These are phyloP conservation scores for Brenthis ino DNA, from an alignment of 2,888 invertebrate genomes.

Conservation along the genomic window DNA sequence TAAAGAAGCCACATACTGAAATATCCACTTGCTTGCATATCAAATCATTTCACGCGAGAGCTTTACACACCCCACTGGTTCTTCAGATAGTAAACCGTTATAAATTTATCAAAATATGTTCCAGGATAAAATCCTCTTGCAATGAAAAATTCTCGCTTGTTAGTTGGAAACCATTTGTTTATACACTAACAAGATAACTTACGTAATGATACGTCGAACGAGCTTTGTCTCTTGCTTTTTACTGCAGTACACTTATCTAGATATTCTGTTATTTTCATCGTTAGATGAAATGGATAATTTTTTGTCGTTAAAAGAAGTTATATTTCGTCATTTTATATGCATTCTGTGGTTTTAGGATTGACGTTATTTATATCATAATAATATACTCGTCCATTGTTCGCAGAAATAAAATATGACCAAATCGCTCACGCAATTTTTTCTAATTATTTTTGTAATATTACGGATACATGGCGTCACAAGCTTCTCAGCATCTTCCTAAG, in stretches of 20 bases:
- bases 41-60: constrained; percentile 36
- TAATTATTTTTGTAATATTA: too few relatives aligned
- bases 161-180: constrained; percentile 40
- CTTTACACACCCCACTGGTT: constrained; percentile 32
- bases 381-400: too few relatives aligned
- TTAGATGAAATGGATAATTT: too few relatives aligned
- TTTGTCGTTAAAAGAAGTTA: background rate
- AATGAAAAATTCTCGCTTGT: constrained; percentile 42
- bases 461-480: too few relatives aligned
- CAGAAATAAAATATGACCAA: too few relatives aligned
- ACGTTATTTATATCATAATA: too few relatives aligned
- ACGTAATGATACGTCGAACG: constrained; percentile 35
- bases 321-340: too few relatives aligned
- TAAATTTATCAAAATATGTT: constrained; percentile 37
- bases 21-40: constrained; percentile 34
- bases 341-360: too few relatives aligned
- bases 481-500: too few relatives aligned
- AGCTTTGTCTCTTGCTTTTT: constrained; percentile 18
- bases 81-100: constrained; percentile 35
- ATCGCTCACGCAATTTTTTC: too few relatives aligned
- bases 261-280: too few relatives aligned
- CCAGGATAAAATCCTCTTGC: constrained; percentile 31
- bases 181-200: constrained; percentile 41
- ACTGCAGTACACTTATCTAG: background rate
- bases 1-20: constrained; percentile 26